Conservation (phyloP, 2,113 vertebrate species). For the Gnathonemus longibarbis region DNA sequence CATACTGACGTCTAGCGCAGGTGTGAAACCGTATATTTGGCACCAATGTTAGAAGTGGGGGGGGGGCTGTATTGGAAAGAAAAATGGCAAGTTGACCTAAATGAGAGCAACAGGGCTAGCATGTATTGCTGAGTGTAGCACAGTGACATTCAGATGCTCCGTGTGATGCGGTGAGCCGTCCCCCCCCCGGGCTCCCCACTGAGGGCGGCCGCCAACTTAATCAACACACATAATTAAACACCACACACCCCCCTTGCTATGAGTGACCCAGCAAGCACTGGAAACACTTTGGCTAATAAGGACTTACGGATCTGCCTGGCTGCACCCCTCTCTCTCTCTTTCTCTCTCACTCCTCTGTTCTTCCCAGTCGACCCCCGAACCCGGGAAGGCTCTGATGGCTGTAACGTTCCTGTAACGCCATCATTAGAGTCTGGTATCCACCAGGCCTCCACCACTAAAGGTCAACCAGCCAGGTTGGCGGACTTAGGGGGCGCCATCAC, state of each 20-base stretch:
- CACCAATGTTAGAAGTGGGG: not conserved
- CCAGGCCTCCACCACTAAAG: not conserved
- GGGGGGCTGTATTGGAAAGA: not conserved
- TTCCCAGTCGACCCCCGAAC: not conserved
- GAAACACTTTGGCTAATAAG: conserved; percentile 21
- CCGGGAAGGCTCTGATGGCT: not conserved
- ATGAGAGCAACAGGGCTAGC: not conserved
- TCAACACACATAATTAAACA: conserved; percentile 43
- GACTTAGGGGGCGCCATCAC: not conserved
- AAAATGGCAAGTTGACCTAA: not conserved
- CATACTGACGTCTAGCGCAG: not conserved
- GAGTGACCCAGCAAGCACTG: conserved; percentile 17
- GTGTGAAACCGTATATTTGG: not conserved
- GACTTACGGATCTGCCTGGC: not conserved
- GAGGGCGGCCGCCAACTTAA: conserved; percentile 35
- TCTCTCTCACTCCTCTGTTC: not conserved
- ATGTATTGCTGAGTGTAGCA: not conserved
- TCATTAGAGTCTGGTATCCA: not conserved
- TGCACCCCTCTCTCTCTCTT: too few relatives aligned
- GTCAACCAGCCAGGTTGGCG: not conserved
- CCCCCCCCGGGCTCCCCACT: conserved; percentile 17
- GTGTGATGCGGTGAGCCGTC: not conserved
- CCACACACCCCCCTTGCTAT: conserved; percentile 20
- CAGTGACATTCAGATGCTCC: not conserved
- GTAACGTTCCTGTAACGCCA: not conserved